Base-by-base conservation (phyloP, 2,888 invertebrate genomes). In the Ypsolopha scabrella region DNA sequence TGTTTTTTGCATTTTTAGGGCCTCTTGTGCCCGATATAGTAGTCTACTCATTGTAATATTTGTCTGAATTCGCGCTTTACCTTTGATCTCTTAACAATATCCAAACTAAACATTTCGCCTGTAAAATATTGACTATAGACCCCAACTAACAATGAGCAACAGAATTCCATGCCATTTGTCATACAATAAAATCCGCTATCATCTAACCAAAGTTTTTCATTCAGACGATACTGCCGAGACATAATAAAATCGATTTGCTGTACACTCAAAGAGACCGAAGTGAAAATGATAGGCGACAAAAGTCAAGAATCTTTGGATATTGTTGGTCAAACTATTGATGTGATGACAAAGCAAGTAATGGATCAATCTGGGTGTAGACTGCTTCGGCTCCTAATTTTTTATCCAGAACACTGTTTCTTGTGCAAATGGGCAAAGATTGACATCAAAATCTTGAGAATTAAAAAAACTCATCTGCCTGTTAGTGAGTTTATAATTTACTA, bases 221-320 rank as follows among this genome's bases (percentile, higher is more conserved):
- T 68, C 71, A 71, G 69, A 72, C 68, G n/a, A n/a, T n/a, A n/a
- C n/a, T n/a, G n/a, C n/a, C n/a, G 68, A 71, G 68, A 70, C 66
- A 76, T 72, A 81, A 80, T 79, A 75, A 77, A 79, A 78, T 61
- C 69, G 70, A 77, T 78, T 72, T 64, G 75, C 75, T 64, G 74
- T 72, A 68, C 70, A 58, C 56, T 60, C 62, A 69, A 61, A 72
- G 67, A 59, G 62, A 48, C 64, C 68, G 68, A 81, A 80, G 80
- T 79, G 86, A 81, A 79, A 82, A 83, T 85, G 79, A 83, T 76
- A 78, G 75, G 63, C 68, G 68, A 77, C 79, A 81, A 80, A 75
- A 41, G 41, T 24, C 24, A 24, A 24, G 24, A 24, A 3, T 24
- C 24, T 24, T 24, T 24, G 24, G 24, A 24, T 24, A 24, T 24